phyloP scores from a whole-genome alignment of 1,140 invertebrate species.

The Leptinotarsa undecemlineata region DNA sequence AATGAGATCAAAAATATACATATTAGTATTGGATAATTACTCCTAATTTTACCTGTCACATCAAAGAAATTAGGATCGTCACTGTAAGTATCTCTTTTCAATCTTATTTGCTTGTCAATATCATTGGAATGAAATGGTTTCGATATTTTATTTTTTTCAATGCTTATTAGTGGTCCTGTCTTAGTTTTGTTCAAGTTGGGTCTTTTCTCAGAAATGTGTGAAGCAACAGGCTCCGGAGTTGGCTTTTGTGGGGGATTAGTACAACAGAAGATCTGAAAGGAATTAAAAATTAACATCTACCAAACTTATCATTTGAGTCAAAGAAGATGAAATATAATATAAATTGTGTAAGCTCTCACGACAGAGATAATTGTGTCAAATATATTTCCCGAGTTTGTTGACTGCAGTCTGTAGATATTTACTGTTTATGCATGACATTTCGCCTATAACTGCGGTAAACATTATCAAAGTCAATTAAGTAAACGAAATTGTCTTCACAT shows the following conservation, averaged over 20 bases:
- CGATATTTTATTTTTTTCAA: slow-evolving; percentile 47
- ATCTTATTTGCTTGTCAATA: slow-evolving; percentile 49
- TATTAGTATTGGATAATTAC: not conserved
- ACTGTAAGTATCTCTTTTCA: slow-evolving; percentile 44
- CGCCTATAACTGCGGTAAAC: no score
- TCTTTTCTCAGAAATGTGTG: slow-evolving; percentile 39
- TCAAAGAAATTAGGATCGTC: slow-evolving; percentile 46
- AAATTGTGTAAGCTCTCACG: no score
- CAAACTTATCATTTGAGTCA: no score
- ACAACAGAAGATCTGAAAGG: slow-evolving; percentile 51
- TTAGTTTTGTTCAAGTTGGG: slow-evolving; percentile 35
- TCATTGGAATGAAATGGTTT: slow-evolving; percentile 51
- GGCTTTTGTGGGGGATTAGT: slow-evolving; percentile 25
- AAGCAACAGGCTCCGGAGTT: not conserved
- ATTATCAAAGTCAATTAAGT: no score
- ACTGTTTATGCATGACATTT: no score
- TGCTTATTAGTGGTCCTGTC: slow-evolving; percentile 31
- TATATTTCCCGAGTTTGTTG: no score
- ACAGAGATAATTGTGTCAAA: no score
- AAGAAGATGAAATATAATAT: no score
- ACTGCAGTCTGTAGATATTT: no score
- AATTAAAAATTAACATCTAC: not conserved
- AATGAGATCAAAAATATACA: slow-evolving; percentile 17
- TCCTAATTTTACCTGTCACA: slow-evolving; percentile 26
- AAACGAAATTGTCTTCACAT: no score